Percentiles rank a stretch among this genome's conserved stretches.
Conservation (phyloP, 2,888 invertebrate species). For the Atherix ibis region DNA sequence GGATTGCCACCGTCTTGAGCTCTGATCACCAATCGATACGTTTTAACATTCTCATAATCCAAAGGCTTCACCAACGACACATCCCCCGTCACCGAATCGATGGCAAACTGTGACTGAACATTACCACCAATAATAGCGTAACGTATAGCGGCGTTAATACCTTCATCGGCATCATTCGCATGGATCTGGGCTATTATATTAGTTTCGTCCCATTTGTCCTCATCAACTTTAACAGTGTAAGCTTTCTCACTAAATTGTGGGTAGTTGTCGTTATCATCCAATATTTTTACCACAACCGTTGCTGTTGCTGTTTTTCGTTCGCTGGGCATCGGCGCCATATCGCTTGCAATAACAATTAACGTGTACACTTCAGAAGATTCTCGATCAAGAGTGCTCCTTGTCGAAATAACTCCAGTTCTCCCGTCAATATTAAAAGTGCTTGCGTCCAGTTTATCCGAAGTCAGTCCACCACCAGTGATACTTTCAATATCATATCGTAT, state of each 20-base stretch:
- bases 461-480: conserved; percentile 45
- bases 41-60: conserved; percentile 76
- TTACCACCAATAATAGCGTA: conserved; percentile 94
- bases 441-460: conserved; percentile 47
- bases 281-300: conserved; percentile 62
- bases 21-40: conserved; percentile 76
- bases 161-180: conserved; percentile 85
- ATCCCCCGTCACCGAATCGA: conserved; percentile 85
- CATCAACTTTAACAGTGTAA: conserved; percentile 72
- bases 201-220: conserved; percentile 72
- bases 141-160: conserved; percentile 80
- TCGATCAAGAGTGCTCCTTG: conserved; percentile 66
- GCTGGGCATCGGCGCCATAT: conserved; percentile 65
- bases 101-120: conserved; percentile 82
- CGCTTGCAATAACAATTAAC: conserved; percentile 69
- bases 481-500: conserved; percentile 64
- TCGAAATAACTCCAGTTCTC: conserved; percentile 71
- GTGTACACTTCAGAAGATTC: conserved; percentile 75
- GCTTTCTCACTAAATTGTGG: conserved; percentile 84
- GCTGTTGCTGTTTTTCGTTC: conserved; percentile 68
- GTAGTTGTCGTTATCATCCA: conserved; percentile 88
- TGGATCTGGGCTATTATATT: conserved; percentile 67
- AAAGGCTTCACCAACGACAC: conserved; percentile 72
- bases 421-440: conserved; percentile 76
- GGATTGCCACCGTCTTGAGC: conserved; percentile 95